Conservation (phyloP, 2,888 invertebrate genomes). For the Pristionchus exspectatus region DNA sequence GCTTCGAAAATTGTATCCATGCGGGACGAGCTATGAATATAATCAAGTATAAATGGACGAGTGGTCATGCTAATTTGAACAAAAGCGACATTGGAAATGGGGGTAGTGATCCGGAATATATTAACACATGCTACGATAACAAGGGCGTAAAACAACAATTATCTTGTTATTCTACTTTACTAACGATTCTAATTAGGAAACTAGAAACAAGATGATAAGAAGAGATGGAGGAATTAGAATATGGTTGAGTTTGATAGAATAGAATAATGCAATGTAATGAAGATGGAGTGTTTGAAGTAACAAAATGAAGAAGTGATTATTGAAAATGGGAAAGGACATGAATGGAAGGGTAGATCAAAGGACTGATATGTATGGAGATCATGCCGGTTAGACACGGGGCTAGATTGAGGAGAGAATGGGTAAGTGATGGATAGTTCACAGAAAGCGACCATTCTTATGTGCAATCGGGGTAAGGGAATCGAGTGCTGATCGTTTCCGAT, state of each 20-base stretch:
- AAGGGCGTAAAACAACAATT: constrained; percentile 27
- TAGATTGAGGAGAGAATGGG: not conserved
- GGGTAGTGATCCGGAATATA: not conserved
- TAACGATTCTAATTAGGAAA: constrained; percentile 31
- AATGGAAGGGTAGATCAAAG: constrained; percentile 18
- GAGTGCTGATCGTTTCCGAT: not conserved
- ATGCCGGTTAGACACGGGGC: constrained; percentile 41
- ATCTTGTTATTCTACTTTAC: constrained; percentile 39
- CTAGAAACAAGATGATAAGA: not conserved
- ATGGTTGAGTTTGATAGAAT: constrained; percentile 3
- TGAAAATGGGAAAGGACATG: not conserved
- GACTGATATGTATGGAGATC: constrained; percentile 26
- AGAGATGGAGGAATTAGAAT: not conserved
- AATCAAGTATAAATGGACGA: not conserved
- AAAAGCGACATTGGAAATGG: not conserved
- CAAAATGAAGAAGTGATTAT: constrained; percentile 40
- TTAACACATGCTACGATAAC: constrained; percentile 47
- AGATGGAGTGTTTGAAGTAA: constrained; percentile 22
- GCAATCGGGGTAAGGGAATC: not conserved
- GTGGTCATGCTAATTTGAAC: constrained; percentile 18
- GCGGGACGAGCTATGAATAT: constrained; percentile 3
- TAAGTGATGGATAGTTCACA: not conserved
- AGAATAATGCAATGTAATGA: constrained; percentile 19
- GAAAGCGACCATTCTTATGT: constrained; percentile 36
- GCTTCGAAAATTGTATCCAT: not conserved